Evolutionary conservation across 2,797 vertebrate species (phyloP), one percentile per base, ranked within the genome.

Genomic region (Helostoma temminkii): DNA sequence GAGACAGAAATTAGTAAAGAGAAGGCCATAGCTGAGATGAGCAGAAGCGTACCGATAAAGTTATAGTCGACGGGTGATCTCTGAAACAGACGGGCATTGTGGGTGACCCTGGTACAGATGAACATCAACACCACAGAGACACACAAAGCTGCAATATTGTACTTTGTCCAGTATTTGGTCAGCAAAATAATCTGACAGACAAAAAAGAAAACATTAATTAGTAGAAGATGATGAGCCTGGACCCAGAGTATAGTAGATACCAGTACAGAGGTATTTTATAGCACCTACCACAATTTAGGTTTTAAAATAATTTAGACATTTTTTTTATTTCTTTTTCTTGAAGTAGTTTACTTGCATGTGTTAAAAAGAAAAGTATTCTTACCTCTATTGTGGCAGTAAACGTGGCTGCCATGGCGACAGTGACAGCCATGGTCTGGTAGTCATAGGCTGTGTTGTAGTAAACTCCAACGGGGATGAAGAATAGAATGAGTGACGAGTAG

Each of bases 351-450:
- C 9, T n/a, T n/a, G 39, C 12, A 37, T 12, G 4, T 4, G 36
- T 41, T n/a, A n/a, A n/a, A n/a, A n/a, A n/a, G 6, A 18, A 59
- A 60, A 36, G 21, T 43, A 2, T 72, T 30, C 82, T 92, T 53
- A 98, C 98, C 97, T 98, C 96, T 26, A 90, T 0, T 0, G 90
- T 95, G 73, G 94, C 82, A 0, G 93, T 86, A 52, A 98, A 89
- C 15, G 94, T 57, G 0, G 91, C 89, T 0, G 95, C 94, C 6
- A 96, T 93, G 30, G 94, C 87, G 53, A 97, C 84, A 0, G 95
- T 94, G 62, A 96, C 64, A 0, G 94, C 90, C 10, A 98, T 94
- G 46, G 95, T 95, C 93, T 99, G 97, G 0, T 92, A 94, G 88
- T 98, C 96, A 2, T 90, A 82, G 0, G 85, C 67, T 0, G 37